A percentile compares a stretch with the other conserved stretches of the same genome.
phyloP scores from a whole-genome alignment of 2,797 vertebrate genomes.

The Chaunax sp. region DNA sequence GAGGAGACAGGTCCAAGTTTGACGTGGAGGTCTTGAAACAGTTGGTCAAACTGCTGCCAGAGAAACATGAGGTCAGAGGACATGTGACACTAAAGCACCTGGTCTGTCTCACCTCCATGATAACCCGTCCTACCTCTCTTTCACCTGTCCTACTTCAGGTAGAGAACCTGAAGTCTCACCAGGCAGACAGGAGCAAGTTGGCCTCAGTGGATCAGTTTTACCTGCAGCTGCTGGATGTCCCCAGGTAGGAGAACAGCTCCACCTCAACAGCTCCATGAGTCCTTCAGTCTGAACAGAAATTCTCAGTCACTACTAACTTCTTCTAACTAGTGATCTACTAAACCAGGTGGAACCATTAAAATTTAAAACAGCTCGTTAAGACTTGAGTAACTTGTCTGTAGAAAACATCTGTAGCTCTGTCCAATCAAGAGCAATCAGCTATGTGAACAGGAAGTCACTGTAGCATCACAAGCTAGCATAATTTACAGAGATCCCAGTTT shows the following conservation, averaged over 20 bases:
- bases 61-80: constrained; percentile 89
- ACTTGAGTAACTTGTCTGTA: not conserved
- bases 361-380: not conserved
- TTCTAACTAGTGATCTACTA: not conserved
- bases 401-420: not conserved
- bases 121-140: too few species aligned
- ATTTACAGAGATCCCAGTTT: too few species aligned
- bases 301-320: not conserved
- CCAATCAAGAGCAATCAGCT: not conserved
- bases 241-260: constrained; percentile 75
- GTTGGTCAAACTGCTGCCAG: constrained; percentile 89
- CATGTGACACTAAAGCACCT: not conserved
- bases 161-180: constrained; percentile 87
- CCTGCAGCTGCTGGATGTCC: constrained; percentile 84
- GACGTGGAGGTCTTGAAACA: constrained; percentile 90
- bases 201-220: constrained; percentile 89
- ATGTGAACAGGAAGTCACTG: not conserved
- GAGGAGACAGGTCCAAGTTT: constrained; percentile 86
- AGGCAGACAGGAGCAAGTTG: constrained; percentile 82
- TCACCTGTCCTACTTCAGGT: constrained; percentile 72
- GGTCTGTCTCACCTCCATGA: not conserved
- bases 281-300: too few species aligned
- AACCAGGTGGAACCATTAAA: not conserved
- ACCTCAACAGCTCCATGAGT: too few species aligned
- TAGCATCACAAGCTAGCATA: too few species aligned